Conservation (phyloP, 2,113 vertebrate species). For the Bubalus kerabau region DNA sequence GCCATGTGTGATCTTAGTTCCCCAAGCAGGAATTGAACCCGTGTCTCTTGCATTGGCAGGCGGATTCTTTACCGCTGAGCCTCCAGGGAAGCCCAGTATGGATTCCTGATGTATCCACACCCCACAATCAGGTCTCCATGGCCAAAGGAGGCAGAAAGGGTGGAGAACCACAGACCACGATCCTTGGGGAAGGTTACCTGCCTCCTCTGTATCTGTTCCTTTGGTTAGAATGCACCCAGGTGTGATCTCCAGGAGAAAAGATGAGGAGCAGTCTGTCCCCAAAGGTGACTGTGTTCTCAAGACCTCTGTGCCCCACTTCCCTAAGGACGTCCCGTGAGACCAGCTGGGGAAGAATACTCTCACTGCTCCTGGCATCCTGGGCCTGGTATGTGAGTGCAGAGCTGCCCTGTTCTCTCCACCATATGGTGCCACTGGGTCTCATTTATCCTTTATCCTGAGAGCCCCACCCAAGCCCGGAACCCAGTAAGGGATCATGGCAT, state of each 20-base stretch:
- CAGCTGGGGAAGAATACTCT: neutral
- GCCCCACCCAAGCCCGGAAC: neutral
- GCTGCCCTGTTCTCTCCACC: neutral
- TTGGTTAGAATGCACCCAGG: neutral
- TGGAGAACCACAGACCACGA: too few relatives aligned
- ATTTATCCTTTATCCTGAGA: neutral
- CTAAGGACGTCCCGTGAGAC: accelerated
- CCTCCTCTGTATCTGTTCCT: neutral
- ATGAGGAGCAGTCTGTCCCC: neutral
- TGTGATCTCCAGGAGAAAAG: neutral
- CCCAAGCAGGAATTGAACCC: neutral
- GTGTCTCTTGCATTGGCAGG: neutral
- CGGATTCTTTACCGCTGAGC: neutral
- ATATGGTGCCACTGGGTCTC: accelerated
- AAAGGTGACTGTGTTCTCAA: neutral
- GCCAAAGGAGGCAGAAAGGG: too few relatives aligned
- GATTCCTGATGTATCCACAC: neutral
- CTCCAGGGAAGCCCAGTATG: neutral
- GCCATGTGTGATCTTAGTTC: neutral
- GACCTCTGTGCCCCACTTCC: accelerated
- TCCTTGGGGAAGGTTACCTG: neutral
- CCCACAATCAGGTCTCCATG: neutral
- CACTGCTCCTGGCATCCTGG: accelerated
- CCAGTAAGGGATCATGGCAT: accelerated
- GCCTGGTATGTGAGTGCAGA: accelerated